Percentiles rank a stretch among this genome's conserved stretches.
phyloP scores from a whole-genome alignment of 2,113 vertebrate genomes.

The Tenebrosternarchus preto region DNA sequence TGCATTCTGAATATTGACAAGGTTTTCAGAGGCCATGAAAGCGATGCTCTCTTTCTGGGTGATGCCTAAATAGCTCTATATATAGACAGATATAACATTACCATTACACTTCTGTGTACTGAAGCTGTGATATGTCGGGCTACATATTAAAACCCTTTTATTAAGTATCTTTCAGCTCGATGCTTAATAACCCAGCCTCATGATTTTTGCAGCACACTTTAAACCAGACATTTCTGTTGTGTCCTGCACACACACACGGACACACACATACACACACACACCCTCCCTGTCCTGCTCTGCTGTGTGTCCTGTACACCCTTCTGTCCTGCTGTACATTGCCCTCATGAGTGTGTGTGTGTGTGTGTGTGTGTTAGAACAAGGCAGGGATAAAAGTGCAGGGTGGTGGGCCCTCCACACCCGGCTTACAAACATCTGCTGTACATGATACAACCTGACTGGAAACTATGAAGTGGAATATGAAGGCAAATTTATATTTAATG shows the following conservation, averaged over 20 bases:
- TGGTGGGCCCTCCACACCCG: neutral
- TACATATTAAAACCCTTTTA: too few relatives aligned
- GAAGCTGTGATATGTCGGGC: too few relatives aligned
- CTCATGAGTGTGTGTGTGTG: neutral
- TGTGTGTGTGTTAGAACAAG: neutral
- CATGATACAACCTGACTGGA: neutral
- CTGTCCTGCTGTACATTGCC: neutral
- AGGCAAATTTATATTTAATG: neutral
- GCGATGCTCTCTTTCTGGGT: neutral
- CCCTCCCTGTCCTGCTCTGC: too few relatives aligned
- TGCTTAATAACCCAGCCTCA: too few relatives aligned
- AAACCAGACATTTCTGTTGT: too few relatives aligned
- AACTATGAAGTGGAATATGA: neutral
- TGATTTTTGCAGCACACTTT: too few relatives aligned
- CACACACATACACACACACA: too few relatives aligned
- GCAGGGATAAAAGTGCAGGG: neutral
- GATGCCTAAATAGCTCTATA: neutral
- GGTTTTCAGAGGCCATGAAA: conserved; percentile 2
- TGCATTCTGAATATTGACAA: conserved; percentile 40
- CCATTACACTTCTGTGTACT: too few relatives aligned
- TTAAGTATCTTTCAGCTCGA: too few relatives aligned
- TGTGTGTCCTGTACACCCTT: too few relatives aligned
- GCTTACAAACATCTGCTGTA: neutral
- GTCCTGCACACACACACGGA: too few relatives aligned
- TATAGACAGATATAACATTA: too few relatives aligned